A percentile compares a stretch with the other conserved stretches of the same genome.
Evolutionary conservation across 2,113 vertebrate genomes (phyloP).

Genomic region (Gadus chalcogrammus): DNA sequence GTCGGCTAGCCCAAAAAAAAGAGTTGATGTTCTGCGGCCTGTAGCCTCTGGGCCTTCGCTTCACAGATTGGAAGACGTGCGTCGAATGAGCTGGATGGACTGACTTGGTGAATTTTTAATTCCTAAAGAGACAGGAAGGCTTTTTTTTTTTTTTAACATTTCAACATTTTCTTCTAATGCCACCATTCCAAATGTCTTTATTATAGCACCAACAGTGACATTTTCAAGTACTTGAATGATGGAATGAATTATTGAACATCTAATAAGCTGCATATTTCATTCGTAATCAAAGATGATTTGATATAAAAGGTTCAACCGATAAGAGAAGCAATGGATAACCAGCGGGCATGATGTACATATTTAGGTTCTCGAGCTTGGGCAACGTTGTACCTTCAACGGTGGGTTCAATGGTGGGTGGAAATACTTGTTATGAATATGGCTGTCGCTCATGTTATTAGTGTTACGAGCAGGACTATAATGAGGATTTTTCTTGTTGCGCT

Average conservation of each 20-base stretch:
- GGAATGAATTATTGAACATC: too few relatives aligned
- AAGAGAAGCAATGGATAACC: too few relatives aligned
- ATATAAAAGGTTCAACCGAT: too few relatives aligned
- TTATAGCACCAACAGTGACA: too few relatives aligned
- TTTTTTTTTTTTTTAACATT: slow-evolving; percentile 12
- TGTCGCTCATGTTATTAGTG: slow-evolving; percentile 26
- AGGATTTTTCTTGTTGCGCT: slow-evolving; percentile 10
- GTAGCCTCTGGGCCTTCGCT: slow-evolving; percentile 58
- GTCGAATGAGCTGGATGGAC: slow-evolving; percentile 34
- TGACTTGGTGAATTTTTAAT: slow-evolving; percentile 41
- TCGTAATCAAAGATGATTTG: too few relatives aligned
- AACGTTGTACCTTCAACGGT: slow-evolving; percentile 2
- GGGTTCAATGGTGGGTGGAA: neutral
- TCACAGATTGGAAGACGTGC: slow-evolving; percentile 54
- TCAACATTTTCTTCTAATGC: slow-evolving; percentile 16
- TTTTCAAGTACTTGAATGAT: too few relatives aligned
- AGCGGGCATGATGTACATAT: too few relatives aligned
- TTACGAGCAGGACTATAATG: slow-evolving; percentile 23
- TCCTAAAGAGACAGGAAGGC: slow-evolving; percentile 24
- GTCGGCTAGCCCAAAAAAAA: slow-evolving; percentile 46
- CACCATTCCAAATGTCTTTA: neutral
- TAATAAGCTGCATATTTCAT: too few relatives aligned
- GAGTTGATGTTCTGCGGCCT: slow-evolving; percentile 48
- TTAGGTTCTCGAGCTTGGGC: too few relatives aligned
- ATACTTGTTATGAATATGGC: slow-evolving; percentile 17